Base-by-base conservation (phyloP, 1,140 invertebrate genomes). In the Leptinotarsa undecemlineata region DNA sequence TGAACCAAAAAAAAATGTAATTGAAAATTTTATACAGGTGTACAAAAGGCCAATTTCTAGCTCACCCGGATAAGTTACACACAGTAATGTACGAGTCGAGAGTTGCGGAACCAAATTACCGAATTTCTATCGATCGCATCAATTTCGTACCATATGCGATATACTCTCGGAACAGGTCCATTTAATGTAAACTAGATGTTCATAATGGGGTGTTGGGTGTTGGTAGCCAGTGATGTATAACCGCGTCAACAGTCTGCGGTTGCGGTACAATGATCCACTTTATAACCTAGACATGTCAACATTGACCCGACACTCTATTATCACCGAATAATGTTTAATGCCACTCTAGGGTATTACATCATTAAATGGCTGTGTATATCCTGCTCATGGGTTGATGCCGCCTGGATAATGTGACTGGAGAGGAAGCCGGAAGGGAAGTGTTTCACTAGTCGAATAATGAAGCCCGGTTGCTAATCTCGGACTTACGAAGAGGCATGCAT, bases 201-300 rank as follows among this genome's bases (percentile, higher is more conserved):
- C 71, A 68, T 76, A 64, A 70, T 68, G 23, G 64, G 66, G 68
- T 69, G 67, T 57, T 48, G 60, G 63, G 19, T 64, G 51, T 64
- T 23, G 48, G 67, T 19, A 21, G 51, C 23, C 64, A 57, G 69
- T 71, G 69, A 26, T 71, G 69, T 76, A 78, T 78, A 70, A 78
- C 77, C 57, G 68, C 72, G 72, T 62, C 71, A 75, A 75, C 76
- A 48, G 72, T 74, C 73, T 77, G 78, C 63, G 78, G 78, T 80
- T 72, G 69, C 78, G 78, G 73, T 78, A 80, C 78, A 78, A 76
- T 74, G 78, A 76, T 72, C 51, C 73, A 74, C 72, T 78, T 67
- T 80, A 76, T 76, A 75, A 47, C 74, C 73, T 47, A 71, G 48
- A 76, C 70, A 61, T 72, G 77, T 78, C 73, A 78, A 77, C 77